Evolutionary conservation across 1,140 invertebrate species (phyloP), one percentile per base, ranked within the genome.

Genomic region (Wasmannia auropunctata): DNA sequence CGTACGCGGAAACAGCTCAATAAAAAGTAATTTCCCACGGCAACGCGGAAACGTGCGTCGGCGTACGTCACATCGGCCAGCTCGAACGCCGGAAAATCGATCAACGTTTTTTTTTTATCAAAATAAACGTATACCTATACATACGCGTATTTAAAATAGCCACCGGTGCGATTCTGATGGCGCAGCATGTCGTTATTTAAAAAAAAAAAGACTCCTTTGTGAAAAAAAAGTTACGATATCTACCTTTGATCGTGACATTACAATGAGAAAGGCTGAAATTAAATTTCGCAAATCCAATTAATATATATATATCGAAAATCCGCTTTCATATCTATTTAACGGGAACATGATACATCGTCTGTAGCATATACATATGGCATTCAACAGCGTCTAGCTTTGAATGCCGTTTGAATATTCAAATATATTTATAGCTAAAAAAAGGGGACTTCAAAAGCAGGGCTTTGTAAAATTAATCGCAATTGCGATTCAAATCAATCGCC

Each of bases 11-110:
- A 85, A 43, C 54, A 46, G 34, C 63, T 31, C 69, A n/a, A 87
- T 87, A 84, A 76, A 76, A 84, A 79, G 54, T 63, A 76, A 88
- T 84, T 88, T 88, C 69, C 69, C 62, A 37, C 51, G 56, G 40
- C 74, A 74, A 76, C 25, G 16, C 70, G 70, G 74, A 83, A 76
- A 43, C 25, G 63, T 34, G 16, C 5, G 22, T 51, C 51, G 25
- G 28, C 22, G 49, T 51, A 10, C 51, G 25, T 86, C 28, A 75
- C 65, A 34, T 49, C 56, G 37, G 25, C 16, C 43, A 51, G 40
- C 16, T 77, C 63, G 54, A 79, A 56, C 56, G 4, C n/a, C 25
- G 69, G 40, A 58, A 43, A 80, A 69, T 80, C 77, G 77, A 80
- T 69, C 63, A 43, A 56, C 46, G 1, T n/a, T 63, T 62, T 65